Evolutionary conservation across 2,113 vertebrate species (phyloP).

Genomic region (Oenanthe melanoleuca): DNA sequence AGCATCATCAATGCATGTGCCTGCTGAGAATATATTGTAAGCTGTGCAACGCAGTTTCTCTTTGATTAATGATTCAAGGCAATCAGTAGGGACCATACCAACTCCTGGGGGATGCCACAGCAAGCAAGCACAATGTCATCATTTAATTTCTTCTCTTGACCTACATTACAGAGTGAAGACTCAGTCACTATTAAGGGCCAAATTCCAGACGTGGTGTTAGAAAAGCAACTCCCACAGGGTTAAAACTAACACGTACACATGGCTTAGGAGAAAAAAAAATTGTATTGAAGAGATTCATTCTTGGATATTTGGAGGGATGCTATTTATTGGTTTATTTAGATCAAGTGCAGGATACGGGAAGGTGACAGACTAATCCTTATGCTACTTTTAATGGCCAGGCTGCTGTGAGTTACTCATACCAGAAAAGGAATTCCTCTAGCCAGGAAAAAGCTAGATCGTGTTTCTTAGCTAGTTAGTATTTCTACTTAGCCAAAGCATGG

Average conservation of each 20-base stretch:
- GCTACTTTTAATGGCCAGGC: neutral
- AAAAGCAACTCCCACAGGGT: neutral
- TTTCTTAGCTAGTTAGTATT: neutral
- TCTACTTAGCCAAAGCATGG: neutral
- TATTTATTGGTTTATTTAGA: neutral
- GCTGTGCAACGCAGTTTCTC: slow-evolving; percentile 6
- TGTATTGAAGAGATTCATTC: neutral
- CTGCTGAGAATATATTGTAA: slow-evolving; percentile 16
- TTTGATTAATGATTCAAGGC: slow-evolving; percentile 55
- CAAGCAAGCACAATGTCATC: neutral
- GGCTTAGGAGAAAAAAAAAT: neutral
- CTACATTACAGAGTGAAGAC: slow-evolving; percentile 35
- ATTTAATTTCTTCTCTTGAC: slow-evolving; percentile 56
- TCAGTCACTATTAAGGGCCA: slow-evolving; percentile 2
- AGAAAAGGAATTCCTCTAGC: neutral
- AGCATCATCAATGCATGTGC: slow-evolving; percentile 30
- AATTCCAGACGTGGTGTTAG: neutral
- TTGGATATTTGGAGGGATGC: neutral
- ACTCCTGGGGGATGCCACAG: slow-evolving; percentile 2
- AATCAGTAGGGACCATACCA: slow-evolving; percentile 35
- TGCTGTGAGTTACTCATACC: neutral
- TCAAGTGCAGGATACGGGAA: neutral
- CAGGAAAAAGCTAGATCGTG: neutral
- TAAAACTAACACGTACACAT: neutral
- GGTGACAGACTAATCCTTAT: neutral